These are phyloP conservation scores for Drosophila equinoxialis DNA, from an alignment of 1,140 invertebrate species.

Conservation along the genomic window DNA sequence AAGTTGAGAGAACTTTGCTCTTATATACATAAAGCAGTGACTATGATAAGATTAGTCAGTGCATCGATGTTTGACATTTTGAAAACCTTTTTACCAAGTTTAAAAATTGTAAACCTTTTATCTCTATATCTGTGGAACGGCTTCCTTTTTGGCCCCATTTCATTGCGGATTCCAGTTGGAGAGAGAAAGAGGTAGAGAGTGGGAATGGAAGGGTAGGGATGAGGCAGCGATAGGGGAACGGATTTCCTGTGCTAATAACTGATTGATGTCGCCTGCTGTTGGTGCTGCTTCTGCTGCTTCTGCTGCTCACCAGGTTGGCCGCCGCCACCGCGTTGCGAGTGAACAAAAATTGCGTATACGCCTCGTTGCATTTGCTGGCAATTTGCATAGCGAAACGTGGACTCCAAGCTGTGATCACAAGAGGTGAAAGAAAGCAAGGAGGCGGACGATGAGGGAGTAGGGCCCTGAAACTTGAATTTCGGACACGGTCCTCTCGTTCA, in stretches of 20 bases:
- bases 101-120: too few species aligned
- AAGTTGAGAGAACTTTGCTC: neutral
- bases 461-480: conserved; percentile 66
- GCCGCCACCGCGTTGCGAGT: conserved; percentile 24
- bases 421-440: conserved; percentile 49
- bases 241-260: conserved; percentile 70
- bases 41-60: neutral
- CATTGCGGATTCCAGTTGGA: neutral
- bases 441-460: conserved; percentile 10
- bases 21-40: too few species aligned
- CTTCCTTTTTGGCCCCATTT: conserved; percentile 1
- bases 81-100: neutral
- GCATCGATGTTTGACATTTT: neutral
- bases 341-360: conserved; percentile 66
- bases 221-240: conserved; percentile 11
- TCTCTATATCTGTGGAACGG: neutral
- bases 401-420: neutral
- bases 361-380: conserved; percentile 60
- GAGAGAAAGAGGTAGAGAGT: neutral
- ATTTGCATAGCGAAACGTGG: conserved; percentile 42
- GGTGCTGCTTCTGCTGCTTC: neutral
- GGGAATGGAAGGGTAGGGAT: too few species aligned
- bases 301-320: neutral
- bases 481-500: conserved; percentile 57
- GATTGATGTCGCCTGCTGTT: conserved; percentile 62